Percentiles rank a stretch among this genome's conserved stretches.
These are phyloP conservation scores for Gasterosteus nipponicus DNA, from an alignment of 2,113 vertebrate species.

Conservation along the genomic window DNA sequence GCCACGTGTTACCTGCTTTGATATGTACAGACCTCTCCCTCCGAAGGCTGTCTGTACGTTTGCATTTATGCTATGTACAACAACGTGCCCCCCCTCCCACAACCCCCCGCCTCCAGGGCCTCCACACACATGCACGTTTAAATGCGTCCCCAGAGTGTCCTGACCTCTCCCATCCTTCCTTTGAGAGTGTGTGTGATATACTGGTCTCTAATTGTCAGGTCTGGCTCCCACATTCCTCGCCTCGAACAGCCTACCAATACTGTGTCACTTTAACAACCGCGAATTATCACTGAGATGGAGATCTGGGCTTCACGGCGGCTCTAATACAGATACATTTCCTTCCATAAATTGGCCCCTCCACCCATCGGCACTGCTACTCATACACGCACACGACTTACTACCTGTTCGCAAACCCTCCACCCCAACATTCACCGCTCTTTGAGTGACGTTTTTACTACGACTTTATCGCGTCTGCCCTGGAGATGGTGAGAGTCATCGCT, in stretches of 20 bases:
- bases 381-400: constrained; percentile 20
- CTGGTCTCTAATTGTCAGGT: constrained; percentile 81
- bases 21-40: constrained; percentile 17
- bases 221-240: constrained; percentile 83
- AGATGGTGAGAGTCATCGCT: constrained; percentile 84
- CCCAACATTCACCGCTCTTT: constrained; percentile 64
- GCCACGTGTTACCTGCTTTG: not conserved
- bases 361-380: constrained; percentile 1
- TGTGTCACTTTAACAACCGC: constrained; percentile 95
- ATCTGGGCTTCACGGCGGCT: constrained; percentile 87
- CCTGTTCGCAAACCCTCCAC: constrained; percentile 6
- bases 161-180: constrained; percentile 69
- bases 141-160: constrained; percentile 38
- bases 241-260: constrained; percentile 85
- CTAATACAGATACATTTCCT: constrained; percentile 91
- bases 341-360: constrained; percentile 88
- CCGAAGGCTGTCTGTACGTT: not conserved
- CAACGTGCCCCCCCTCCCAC: not conserved
- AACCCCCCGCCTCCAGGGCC: not conserved
- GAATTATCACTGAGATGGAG: constrained; percentile 93
- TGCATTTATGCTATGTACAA: constrained; percentile 22
- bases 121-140: constrained; percentile 1
- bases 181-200: constrained; percentile 80
- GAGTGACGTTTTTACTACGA: constrained; percentile 94
- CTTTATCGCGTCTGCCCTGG: constrained; percentile 90